Percentiles rank a stretch among this genome's conserved stretches.
These are phyloP conservation scores for Lithophane ornitopus DNA, from an alignment of 2,888 invertebrate genomes.

Conservation along the genomic window DNA sequence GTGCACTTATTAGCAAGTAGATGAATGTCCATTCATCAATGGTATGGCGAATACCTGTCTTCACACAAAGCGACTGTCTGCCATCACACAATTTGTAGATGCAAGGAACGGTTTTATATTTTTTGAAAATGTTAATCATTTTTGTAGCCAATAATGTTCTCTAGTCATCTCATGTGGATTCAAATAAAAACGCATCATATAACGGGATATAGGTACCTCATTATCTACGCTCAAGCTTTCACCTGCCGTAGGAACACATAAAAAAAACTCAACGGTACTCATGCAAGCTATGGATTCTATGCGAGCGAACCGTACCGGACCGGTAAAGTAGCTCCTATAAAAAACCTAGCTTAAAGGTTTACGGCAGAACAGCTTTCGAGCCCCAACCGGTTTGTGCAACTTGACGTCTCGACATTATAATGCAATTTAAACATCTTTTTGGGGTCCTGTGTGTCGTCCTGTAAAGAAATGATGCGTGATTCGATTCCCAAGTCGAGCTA, in stretches of 20 bases:
- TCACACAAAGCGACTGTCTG: not conserved
- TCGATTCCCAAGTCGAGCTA: not conserved
- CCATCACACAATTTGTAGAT: not conserved
- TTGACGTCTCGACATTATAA: slow-evolving; percentile 5
- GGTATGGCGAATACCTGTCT: not conserved
- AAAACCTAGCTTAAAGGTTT: slow-evolving; percentile 24
- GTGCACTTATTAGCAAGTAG: slow-evolving; percentile 21
- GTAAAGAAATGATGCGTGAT: not conserved
- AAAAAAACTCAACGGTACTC: slow-evolving; percentile 13
- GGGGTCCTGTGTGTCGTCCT: not conserved
- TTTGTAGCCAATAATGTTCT: not conserved
- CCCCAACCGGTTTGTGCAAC: slow-evolving; percentile 48
- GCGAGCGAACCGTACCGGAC: slow-evolving; percentile 5
- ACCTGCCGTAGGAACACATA: not conserved
- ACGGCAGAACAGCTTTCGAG: slow-evolving; percentile 51
- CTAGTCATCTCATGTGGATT: not conserved
- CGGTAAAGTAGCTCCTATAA: slow-evolving; percentile 37
- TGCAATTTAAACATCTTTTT: not conserved
- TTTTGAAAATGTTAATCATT: not conserved
- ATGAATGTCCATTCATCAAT: slow-evolving; percentile 26
- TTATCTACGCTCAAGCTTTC: slow-evolving; percentile 6
- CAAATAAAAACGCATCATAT: not conserved
- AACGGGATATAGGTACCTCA: not conserved
- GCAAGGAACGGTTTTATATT: not conserved
- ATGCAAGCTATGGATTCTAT: slow-evolving; percentile 17